phyloP scores from a whole-genome alignment of 2,113 vertebrate genomes.

The Syrrhaptes paradoxus region DNA sequence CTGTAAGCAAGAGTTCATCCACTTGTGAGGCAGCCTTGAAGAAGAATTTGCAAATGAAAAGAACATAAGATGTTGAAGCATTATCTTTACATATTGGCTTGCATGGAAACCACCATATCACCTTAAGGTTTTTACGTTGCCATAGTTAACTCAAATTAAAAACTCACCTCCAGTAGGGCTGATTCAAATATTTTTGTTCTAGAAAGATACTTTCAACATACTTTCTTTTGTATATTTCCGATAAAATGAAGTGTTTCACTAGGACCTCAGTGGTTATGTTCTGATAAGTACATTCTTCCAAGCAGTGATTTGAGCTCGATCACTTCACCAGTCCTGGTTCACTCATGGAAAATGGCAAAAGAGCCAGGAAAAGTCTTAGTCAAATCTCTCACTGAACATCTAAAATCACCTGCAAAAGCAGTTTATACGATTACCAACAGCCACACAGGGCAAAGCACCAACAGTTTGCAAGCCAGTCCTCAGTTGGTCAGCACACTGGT shows the following conservation, averaged over 20 bases:
- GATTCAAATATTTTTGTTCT: neutral
- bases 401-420: neutral
- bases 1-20: neutral
- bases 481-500: neutral
- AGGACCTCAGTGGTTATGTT: neutral
- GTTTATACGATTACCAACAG: neutral
- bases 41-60: neutral
- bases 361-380: neutral
- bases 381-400: neutral
- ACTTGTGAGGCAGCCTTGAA: neutral
- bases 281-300: neutral
- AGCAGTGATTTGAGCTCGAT: neutral
- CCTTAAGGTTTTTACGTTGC: neutral
- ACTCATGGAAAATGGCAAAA: neutral
- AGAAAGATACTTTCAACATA: neutral
- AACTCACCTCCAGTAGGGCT: accelerated
- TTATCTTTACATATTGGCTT: neutral
- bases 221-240: neutral
- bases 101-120: neutral
- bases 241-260: neutral
- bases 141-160: neutral
- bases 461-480: neutral
- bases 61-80: neutral
- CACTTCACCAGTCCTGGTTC: neutral
- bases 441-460: neutral